Evolutionary conservation across 2,113 vertebrate species (phyloP).

Genomic region (Poicephalus meyeri): DNA sequence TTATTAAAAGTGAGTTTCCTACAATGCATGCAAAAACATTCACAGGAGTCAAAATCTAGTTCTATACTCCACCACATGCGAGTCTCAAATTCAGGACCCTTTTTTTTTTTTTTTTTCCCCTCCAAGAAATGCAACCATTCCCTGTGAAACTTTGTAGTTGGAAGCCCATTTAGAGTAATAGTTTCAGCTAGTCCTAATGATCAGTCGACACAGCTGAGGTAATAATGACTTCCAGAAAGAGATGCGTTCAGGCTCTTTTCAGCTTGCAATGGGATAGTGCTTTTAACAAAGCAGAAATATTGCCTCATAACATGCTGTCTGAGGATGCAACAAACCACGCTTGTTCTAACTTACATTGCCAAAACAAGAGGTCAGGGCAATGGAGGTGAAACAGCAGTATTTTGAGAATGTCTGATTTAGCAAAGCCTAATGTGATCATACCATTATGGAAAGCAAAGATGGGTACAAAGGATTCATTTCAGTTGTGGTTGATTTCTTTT

Average conservation of each 20-base stretch:
- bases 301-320: background rate
- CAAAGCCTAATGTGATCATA: background rate
- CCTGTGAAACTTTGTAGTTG: background rate
- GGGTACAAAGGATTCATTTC: background rate
- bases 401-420: background rate
- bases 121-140: background rate
- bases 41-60: background rate
- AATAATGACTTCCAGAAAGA: background rate
- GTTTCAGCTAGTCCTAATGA: constrained; percentile 24
- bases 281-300: background rate
- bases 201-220: background rate
- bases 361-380: background rate
- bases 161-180: background rate
- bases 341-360: background rate
- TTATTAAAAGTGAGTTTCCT: background rate
- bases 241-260: background rate
- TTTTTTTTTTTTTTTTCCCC: background rate
- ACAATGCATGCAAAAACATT: background rate
- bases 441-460: background rate
- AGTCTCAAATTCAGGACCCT: background rate
- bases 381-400: background rate
- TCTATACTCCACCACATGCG: background rate
- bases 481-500: background rate
- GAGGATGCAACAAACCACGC: background rate
- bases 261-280: background rate